Conservation (phyloP, 2,113 vertebrate genomes). For the Elaphurus davidianus region DNA sequence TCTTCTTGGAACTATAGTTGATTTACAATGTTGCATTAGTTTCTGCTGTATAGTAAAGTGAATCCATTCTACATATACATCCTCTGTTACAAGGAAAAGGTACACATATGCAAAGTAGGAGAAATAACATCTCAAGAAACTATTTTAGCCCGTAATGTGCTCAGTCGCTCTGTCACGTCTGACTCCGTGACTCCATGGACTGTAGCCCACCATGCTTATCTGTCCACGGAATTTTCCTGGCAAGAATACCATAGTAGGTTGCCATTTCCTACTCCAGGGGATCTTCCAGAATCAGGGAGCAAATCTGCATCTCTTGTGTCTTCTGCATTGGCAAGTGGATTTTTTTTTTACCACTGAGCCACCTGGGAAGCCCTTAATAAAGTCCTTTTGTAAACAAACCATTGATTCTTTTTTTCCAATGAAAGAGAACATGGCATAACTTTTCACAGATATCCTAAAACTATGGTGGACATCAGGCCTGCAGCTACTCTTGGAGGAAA, state of each 20-base stretch:
- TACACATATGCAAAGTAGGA: background rate
- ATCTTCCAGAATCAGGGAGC: background rate
- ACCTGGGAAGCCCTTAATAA: background rate
- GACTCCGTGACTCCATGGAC: background rate
- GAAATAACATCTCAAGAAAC: background rate
- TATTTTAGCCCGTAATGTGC: background rate
- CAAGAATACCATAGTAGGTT: background rate
- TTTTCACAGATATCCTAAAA: background rate
- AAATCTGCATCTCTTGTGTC: background rate
- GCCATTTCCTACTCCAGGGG: background rate
- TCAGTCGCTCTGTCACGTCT: background rate
- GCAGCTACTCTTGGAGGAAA: background rate
- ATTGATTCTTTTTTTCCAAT: background rate
- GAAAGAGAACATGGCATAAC: background rate
- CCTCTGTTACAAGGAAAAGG: background rate
- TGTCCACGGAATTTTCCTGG: background rate
- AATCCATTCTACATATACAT: background rate
- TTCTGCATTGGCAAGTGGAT: background rate
- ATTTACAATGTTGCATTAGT: background rate
- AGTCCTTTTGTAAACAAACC: background rate
- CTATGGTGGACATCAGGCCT: background rate
- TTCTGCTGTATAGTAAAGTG: background rate
- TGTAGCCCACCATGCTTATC: background rate
- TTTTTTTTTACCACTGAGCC: background rate
- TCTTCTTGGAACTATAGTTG: background rate